These are phyloP conservation scores for Spatula clypeata DNA, from an alignment of 2,797 vertebrate genomes.

Conservation along the genomic window DNA sequence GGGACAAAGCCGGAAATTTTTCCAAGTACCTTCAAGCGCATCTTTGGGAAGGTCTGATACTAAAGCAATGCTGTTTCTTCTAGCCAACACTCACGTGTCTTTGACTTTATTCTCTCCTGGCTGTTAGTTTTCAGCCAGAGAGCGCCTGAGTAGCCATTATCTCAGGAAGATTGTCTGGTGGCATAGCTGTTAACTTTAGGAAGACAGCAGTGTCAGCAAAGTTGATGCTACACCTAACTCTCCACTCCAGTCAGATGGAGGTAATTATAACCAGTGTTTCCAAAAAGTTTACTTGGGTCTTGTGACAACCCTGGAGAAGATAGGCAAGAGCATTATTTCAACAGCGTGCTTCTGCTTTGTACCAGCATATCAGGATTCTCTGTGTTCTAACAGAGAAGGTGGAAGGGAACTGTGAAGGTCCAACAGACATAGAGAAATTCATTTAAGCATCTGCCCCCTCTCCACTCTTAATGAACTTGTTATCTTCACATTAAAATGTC, in stretches of 20 bases:
- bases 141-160: neutral
- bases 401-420: too few species aligned
- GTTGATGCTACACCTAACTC: neutral
- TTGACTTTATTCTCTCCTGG: neutral
- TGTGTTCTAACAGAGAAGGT: accelerated
- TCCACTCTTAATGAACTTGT: accelerated
- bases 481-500: neutral
- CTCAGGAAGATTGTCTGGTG: neutral
- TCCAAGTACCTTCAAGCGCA: accelerated
- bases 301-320: neutral
- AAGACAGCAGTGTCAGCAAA: accelerated
- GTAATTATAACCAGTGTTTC: accelerated
- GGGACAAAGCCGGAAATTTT: neutral
- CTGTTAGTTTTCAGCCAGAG: neutral
- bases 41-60: neutral
- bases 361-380: neutral
- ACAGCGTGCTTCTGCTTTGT: neutral
- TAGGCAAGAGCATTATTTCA: neutral
- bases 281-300: neutral
- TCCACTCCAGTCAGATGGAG: neutral
- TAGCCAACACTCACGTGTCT: accelerated
- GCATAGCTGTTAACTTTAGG: neutral
- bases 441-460: neutral
- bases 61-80: neutral
- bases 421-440: neutral